Percentiles rank a stretch among this genome's conserved stretches.
Evolutionary conservation across 2,888 invertebrate species (phyloP).

Genomic region (Leptura quadrifasciata): DNA sequence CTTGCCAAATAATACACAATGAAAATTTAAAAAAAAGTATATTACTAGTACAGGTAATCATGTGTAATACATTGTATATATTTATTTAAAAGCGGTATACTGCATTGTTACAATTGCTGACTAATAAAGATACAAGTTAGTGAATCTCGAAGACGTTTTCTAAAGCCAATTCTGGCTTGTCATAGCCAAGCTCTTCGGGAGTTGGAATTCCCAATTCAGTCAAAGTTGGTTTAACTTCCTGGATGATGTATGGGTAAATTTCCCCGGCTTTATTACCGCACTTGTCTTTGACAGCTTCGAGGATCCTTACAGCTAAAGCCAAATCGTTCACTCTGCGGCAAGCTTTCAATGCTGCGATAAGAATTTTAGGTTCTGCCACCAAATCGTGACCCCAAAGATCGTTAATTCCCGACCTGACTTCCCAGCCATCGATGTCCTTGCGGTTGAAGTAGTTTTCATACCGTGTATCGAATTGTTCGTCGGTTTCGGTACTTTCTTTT

Average conservation of each 20-base stretch:
- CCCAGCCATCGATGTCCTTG: conserved; percentile 94
- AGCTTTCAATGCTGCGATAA: conserved; percentile 90
- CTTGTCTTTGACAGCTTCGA: conserved; percentile 94
- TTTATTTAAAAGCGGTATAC: conserved; percentile 27
- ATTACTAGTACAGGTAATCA: conserved; percentile 9
- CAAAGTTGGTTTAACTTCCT: conserved; percentile 94
- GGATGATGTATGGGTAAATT: conserved; percentile 91
- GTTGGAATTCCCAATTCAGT: conserved; percentile 95
- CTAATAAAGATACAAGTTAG: conserved; percentile 65
- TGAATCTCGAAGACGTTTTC: conserved; percentile 82
- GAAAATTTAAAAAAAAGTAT: conserved; percentile 25
- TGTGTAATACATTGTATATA: neutral
- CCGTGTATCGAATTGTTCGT: conserved; percentile 89
- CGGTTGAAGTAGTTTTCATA: conserved; percentile 91
- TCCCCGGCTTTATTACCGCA: conserved; percentile 84
- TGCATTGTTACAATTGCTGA: conserved; percentile 28
- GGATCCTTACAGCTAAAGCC: conserved; percentile 92
- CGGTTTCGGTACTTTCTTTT: conserved; percentile 79
- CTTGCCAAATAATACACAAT: neutral
- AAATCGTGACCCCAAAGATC: conserved; percentile 92
- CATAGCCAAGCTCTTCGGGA: conserved; percentile 96
- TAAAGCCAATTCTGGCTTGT: conserved; percentile 95
- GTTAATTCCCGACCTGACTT: conserved; percentile 93
- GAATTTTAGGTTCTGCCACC: conserved; percentile 93
- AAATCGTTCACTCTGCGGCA: conserved; percentile 96